A percentile compares a stretch with the other conserved stretches of the same genome.
phyloP scores from a whole-genome alignment of 1,140 invertebrate genomes.

The Drosophila sp. region DNA sequence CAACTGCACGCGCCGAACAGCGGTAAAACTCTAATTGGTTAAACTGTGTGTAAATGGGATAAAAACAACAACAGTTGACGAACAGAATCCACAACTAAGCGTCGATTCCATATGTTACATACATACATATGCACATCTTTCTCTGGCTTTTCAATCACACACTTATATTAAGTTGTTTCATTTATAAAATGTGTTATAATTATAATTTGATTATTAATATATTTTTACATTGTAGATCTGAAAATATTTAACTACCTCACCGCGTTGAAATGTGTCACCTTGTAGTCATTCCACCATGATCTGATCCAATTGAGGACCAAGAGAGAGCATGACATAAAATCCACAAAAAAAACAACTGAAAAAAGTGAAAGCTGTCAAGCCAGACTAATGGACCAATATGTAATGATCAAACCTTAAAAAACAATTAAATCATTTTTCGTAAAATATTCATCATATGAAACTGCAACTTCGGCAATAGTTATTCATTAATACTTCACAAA shows the following conservation, averaged over 20 bases:
- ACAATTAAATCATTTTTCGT: no score
- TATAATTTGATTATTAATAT: no score
- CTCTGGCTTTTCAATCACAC: no score
- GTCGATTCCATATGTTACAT: not conserved
- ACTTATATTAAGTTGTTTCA: no score
- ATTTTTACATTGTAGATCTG: no score
- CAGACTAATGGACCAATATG: not conserved
- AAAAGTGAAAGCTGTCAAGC: not conserved
- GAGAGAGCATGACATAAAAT: not conserved
- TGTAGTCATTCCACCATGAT: not conserved
- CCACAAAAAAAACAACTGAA: not conserved
- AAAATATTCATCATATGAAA: not conserved
- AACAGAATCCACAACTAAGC: not conserved
- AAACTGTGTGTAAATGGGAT: not conserved
- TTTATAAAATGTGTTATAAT: no score
- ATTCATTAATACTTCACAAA: not conserved
- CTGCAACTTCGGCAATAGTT: not conserved
- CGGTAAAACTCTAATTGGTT: not conserved
- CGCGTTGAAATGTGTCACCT: no score
- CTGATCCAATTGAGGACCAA: not conserved
- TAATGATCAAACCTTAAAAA: no score
- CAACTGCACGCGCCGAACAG: conserved; percentile 1
- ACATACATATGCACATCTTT: no score
- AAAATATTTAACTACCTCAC: no score
- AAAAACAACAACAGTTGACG: conserved; percentile 1